Conservation (phyloP, 2,888 invertebrate genomes). For the Archips crataeganus region DNA sequence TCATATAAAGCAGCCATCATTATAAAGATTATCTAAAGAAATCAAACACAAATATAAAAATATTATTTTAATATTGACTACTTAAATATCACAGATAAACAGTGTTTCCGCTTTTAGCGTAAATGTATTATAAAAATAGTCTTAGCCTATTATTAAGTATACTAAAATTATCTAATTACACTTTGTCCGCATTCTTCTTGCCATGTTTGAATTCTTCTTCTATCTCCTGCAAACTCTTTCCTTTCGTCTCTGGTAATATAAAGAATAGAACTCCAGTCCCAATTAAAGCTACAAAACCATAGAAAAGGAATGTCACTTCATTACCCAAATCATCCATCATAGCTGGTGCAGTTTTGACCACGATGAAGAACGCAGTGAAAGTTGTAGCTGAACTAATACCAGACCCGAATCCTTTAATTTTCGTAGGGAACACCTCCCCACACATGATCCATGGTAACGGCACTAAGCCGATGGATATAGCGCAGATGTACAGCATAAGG, state of each 20-base stretch:
- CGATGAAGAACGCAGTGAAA: constrained; percentile 87
- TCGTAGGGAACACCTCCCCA: constrained; percentile 89
- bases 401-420: constrained; percentile 87
- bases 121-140: constrained; percentile 50
- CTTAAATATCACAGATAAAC: constrained; percentile 77
- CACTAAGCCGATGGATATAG: constrained; percentile 86
- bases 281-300: constrained; percentile 85
- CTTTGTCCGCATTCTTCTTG: constrained; percentile 59
- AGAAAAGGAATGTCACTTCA: constrained; percentile 87
- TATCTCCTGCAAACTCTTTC: constrained; percentile 89
- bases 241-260: constrained; percentile 89
- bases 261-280: constrained; percentile 86
- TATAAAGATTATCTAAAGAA: constrained; percentile 23
- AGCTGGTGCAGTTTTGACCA: constrained; percentile 88
- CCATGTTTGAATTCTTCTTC: constrained; percentile 84
- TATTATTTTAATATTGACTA: constrained; percentile 56
- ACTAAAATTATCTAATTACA: constrained; percentile 47
- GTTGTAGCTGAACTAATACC: constrained; percentile 88
- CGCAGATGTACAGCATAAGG: constrained; percentile 85
- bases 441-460: constrained; percentile 91
- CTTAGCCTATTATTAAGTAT: constrained; percentile 42
- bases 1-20: background rate
- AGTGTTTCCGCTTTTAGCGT: constrained; percentile 61
- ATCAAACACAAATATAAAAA: constrained; percentile 44
- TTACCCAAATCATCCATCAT: constrained; percentile 86